These are phyloP conservation scores for Ceratitis capitata DNA, from an alignment of 1,140 invertebrate genomes.

Conservation along the genomic window DNA sequence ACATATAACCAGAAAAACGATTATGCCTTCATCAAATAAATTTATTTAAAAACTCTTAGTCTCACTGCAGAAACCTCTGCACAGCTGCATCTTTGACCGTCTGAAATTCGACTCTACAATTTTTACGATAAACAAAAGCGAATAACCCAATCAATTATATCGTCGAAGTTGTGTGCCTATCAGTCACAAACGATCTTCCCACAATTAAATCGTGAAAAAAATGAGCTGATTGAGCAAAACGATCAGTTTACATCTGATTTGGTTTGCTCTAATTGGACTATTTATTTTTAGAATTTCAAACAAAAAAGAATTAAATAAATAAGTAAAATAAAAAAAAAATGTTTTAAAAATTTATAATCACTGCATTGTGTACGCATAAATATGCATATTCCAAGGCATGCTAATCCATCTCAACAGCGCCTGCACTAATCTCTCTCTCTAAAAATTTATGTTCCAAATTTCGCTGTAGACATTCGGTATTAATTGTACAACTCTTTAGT, in stretches of 20 bases:
- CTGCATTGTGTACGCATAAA: not conserved
- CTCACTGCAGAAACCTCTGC: not conserved
- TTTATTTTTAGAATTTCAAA: not conserved
- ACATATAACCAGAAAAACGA: too few relatives aligned
- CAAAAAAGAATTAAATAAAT: not conserved
- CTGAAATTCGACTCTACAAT: not conserved
- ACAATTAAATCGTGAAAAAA: not conserved
- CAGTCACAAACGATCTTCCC: not conserved
- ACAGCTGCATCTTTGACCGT: not conserved
- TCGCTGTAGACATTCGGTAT: not conserved
- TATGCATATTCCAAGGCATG: not conserved
- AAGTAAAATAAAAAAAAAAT: not conserved
- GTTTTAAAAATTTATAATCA: not conserved
- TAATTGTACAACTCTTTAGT: constrained; percentile 27
- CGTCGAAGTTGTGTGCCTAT: not conserved
- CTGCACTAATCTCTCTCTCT: not conserved
- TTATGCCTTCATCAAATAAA: too few relatives aligned
- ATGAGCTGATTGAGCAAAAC: not conserved
- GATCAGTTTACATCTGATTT: not conserved
- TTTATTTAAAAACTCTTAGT: too few relatives aligned
- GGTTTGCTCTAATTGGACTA: too few relatives aligned
- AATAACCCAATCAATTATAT: not conserved
- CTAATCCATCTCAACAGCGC: not conserved
- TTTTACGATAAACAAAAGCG: not conserved
- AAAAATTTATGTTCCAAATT: not conserved